These are phyloP conservation scores for Trichonephila clavata DNA, from an alignment of 1,140 invertebrate genomes.

Conservation along the genomic window DNA sequence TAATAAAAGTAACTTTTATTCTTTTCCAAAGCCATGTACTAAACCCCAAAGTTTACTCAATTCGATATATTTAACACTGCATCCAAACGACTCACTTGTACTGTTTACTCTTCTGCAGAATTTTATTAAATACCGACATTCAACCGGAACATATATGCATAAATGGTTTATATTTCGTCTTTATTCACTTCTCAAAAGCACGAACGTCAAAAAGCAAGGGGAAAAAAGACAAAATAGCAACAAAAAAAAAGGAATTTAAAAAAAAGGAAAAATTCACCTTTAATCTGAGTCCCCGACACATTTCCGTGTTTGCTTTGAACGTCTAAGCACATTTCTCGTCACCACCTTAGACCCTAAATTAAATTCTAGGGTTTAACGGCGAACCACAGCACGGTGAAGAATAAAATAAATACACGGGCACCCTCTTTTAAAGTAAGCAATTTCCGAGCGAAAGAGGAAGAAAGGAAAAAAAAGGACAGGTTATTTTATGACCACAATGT, in stretches of 20 bases:
- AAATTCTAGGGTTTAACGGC: slow-evolving; percentile 5
- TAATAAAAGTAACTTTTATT: too few species aligned
- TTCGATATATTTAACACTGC: not conserved
- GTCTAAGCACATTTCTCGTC: not conserved
- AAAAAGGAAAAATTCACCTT: not conserved
- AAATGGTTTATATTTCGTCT: slow-evolving; percentile 27
- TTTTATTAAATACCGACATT: slow-evolving; percentile 6
- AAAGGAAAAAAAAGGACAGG: not conserved
- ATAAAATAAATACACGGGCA: slow-evolving; percentile 7
- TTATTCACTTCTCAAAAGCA: not conserved
- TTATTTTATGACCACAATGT: slow-evolving; percentile 5
- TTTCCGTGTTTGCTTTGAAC: slow-evolving; percentile 21
- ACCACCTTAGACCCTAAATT: slow-evolving; percentile 11
- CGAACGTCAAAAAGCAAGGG: not conserved
- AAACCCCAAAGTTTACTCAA: not conserved
- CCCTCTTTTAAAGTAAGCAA: slow-evolving; percentile 38
- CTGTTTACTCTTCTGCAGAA: not conserved
- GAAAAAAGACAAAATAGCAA: not conserved
- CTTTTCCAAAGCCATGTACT: too few species aligned
- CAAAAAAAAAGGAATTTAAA: not conserved
- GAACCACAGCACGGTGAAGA: slow-evolving; percentile 6
- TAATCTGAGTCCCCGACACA: slow-evolving; percentile 17
- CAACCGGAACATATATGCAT: not conserved
- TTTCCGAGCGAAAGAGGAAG: not conserved
- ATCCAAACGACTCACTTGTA: not conserved